phyloP scores from a whole-genome alignment of 2,797 vertebrate species.

The Margarornis squamiger region DNA sequence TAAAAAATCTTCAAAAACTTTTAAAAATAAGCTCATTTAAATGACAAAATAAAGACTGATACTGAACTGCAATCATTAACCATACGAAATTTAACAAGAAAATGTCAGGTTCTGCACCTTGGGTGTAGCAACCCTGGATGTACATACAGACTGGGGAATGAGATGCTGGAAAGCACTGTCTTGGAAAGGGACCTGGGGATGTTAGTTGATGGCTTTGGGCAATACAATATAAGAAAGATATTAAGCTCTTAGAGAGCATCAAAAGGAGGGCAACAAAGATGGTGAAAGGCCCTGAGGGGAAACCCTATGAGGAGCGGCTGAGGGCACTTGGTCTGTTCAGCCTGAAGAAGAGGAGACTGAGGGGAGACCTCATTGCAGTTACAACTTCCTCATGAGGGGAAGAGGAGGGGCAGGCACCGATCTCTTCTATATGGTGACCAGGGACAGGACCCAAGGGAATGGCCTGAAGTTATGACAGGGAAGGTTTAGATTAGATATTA shows the following conservation, averaged over 20 bases:
- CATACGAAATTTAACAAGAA: neutral
- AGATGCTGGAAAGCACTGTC: neutral
- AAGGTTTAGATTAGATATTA: neutral
- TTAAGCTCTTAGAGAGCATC: neutral
- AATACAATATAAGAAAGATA: neutral
- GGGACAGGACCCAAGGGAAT: neutral
- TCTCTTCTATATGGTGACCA: neutral
- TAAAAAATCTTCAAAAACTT: neutral
- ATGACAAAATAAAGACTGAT: neutral
- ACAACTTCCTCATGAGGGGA: neutral
- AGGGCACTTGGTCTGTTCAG: neutral
- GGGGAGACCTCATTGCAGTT: neutral
- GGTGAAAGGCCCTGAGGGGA: neutral
- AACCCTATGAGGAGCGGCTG: fast-evolving
- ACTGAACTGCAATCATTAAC: neutral
- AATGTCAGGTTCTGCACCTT: neutral
- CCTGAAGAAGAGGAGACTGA: neutral
- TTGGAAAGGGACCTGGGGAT: neutral
- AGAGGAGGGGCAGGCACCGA: neutral
- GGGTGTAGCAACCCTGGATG: neutral
- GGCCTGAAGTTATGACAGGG: neutral
- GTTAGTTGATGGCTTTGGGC: neutral
- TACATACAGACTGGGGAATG: neutral
- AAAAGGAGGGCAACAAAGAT: neutral
- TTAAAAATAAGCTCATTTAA: neutral